Percentiles rank a stretch among this genome's conserved stretches.
These are phyloP conservation scores for Cylloceria caligata DNA, from an alignment of 2,888 invertebrate genomes.

Conservation along the genomic window DNA sequence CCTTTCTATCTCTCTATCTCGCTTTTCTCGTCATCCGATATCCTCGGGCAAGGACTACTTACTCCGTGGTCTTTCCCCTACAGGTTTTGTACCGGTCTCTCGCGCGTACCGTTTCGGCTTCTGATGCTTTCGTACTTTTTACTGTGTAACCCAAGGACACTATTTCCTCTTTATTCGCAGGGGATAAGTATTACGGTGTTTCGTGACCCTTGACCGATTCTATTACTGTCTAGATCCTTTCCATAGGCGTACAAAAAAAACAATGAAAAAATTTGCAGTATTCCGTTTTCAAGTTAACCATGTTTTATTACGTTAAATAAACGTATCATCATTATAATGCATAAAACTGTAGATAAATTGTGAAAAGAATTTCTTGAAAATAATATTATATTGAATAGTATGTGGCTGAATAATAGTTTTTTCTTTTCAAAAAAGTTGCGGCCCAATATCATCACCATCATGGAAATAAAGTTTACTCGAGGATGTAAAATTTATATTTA, in stretches of 20 bases:
- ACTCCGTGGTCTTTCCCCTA: conserved; percentile 34
- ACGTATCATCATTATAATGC: background rate
- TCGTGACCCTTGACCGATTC: conserved; percentile 31
- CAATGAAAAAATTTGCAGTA: background rate
- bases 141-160: conserved; percentile 18
- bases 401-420: too few species aligned
- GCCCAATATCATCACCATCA: too few species aligned
- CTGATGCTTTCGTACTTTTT: conserved; percentile 38
- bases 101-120: conserved; percentile 10
- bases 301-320: background rate
- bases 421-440: too few species aligned
- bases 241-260: background rate
- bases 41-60: conserved; percentile 53
- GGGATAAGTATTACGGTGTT: conserved; percentile 13
- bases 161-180: conserved; percentile 4
- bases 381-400: too few species aligned
- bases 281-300: background rate
- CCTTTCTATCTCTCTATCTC: conserved; percentile 36
- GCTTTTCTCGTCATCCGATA: conserved; percentile 60
- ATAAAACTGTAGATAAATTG: background rate
- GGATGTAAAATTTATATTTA: too few species aligned
- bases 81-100: conserved; percentile 45
- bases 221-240: background rate
- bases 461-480: too few species aligned
- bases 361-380: background rate